Conservation (phyloP, 1,140 invertebrate species). For the Steinernema feltiae region DNA sequence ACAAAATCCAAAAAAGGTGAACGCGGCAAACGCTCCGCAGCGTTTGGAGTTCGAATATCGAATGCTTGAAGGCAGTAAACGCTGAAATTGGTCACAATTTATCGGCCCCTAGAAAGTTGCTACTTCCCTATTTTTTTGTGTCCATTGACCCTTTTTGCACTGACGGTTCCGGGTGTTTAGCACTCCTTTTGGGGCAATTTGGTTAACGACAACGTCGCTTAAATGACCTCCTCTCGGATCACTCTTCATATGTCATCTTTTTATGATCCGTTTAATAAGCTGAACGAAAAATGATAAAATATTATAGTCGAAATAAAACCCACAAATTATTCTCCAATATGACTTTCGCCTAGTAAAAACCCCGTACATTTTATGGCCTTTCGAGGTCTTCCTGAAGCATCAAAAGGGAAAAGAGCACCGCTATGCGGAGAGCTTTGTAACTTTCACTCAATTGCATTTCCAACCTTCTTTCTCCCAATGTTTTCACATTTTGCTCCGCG, state of each 20-base stretch:
- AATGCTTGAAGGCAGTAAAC: too few relatives aligned
- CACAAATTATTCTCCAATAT: conserved; percentile 7
- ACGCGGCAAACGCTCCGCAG: too few relatives aligned
- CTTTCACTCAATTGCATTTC: too few relatives aligned
- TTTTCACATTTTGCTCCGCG: too few relatives aligned
- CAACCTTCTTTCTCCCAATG: too few relatives aligned
- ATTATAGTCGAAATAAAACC: conserved; percentile 6
- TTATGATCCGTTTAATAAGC: conserved; percentile 14
- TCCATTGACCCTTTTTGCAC: too few relatives aligned
- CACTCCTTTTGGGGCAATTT: neutral
- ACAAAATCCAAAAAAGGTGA: too few relatives aligned
- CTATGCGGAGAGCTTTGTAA: too few relatives aligned
- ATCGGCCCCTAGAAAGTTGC: neutral
- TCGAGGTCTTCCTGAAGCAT: neutral
- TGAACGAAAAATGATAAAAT: conserved; percentile 11
- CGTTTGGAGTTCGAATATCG: too few relatives aligned
- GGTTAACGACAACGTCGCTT: neutral
- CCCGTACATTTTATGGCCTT: neutral
- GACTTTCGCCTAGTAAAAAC: neutral
- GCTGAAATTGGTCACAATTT: too few relatives aligned
- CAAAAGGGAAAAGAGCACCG: too few relatives aligned
- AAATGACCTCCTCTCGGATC: neutral
- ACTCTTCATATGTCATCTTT: conserved; percentile 4
- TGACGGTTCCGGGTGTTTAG: neutral
- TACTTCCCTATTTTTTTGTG: neutral